These are phyloP conservation scores for Frankliniella fusca DNA, from an alignment of 2,888 invertebrate species.

Conservation along the genomic window DNA sequence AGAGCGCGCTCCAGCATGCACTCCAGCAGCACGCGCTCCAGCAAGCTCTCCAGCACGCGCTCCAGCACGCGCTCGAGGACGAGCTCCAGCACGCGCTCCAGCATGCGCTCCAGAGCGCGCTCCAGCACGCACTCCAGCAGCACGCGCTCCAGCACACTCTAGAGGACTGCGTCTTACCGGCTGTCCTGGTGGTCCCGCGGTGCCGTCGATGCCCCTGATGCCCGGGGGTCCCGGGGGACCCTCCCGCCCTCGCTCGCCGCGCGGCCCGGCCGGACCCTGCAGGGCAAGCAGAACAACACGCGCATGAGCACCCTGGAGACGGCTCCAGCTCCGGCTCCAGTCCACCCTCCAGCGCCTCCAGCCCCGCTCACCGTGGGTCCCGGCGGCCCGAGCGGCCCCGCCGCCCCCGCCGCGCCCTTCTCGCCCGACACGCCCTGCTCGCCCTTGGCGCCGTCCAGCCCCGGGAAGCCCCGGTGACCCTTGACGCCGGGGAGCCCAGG, in stretches of 20 bases:
- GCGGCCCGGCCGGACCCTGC: conserved; percentile 71
- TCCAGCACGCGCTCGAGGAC: too few species aligned
- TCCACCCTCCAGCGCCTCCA: background rate
- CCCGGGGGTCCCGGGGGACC: conserved; percentile 75
- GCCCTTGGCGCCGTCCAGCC: conserved; percentile 75
- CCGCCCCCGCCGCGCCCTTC: conserved; percentile 64
- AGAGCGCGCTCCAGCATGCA: too few species aligned
- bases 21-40: too few species aligned
- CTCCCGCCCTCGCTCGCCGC: conserved; percentile 81
- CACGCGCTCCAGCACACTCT: too few species aligned
- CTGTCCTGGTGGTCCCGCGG: conserved; percentile 69
- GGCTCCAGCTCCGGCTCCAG: background rate
- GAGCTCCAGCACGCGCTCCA: too few species aligned
- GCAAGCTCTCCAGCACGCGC: too few species aligned
- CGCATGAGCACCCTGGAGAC: conserved; percentile 32
- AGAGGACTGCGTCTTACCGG: background rate
- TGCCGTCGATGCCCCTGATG: conserved; percentile 71
- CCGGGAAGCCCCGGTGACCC: conserved; percentile 77
- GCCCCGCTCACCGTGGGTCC: conserved; percentile 60
- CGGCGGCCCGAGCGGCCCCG: conserved; percentile 65
- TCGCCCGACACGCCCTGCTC: conserved; percentile 72
- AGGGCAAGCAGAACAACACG: conserved; percentile 37
- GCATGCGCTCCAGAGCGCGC: too few species aligned
- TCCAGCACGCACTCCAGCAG: too few species aligned
- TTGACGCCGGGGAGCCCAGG: conserved; percentile 78